Evolutionary conservation across 2,113 vertebrate genomes (phyloP).

Genomic region (Gallinago undulata): DNA sequence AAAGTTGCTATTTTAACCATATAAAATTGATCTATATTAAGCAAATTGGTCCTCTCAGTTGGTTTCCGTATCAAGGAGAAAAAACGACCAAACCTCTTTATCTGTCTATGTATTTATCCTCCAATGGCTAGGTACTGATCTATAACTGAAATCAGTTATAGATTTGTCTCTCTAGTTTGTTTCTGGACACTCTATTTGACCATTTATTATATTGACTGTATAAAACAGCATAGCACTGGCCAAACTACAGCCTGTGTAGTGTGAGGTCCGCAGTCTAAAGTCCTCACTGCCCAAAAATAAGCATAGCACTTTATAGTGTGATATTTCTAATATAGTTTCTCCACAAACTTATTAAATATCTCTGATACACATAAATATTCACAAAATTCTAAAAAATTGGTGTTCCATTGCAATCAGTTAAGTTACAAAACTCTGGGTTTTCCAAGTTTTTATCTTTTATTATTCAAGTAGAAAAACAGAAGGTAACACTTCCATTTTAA

Average conservation of each 20-base stretch:
- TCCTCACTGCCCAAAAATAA: not conserved
- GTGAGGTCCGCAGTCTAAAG: not conserved
- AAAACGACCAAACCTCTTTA: not conserved
- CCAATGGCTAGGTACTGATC: not conserved
- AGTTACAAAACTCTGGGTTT: not conserved
- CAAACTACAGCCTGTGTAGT: not conserved
- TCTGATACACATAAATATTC: not conserved
- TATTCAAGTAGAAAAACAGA: not conserved
- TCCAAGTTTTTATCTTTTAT: not conserved
- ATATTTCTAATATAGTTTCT: not conserved
- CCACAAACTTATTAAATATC: not conserved
- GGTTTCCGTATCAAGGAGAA: not conserved
- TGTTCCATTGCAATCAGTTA: not conserved
- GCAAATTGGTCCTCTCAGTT: not conserved
- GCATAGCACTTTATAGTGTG: not conserved
- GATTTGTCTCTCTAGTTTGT: not conserved
- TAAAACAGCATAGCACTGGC: not conserved
- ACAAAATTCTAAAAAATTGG: not conserved
- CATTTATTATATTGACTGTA: accelerated
- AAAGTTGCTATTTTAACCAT: not conserved
- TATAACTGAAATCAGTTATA: not conserved
- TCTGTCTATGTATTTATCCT: not conserved
- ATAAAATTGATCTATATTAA: not conserved
- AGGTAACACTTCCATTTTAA: not conserved
- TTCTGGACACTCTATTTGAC: not conserved